Base-by-base conservation (phyloP, 2,113 vertebrate genomes). In the Pachyramphus minor region DNA sequence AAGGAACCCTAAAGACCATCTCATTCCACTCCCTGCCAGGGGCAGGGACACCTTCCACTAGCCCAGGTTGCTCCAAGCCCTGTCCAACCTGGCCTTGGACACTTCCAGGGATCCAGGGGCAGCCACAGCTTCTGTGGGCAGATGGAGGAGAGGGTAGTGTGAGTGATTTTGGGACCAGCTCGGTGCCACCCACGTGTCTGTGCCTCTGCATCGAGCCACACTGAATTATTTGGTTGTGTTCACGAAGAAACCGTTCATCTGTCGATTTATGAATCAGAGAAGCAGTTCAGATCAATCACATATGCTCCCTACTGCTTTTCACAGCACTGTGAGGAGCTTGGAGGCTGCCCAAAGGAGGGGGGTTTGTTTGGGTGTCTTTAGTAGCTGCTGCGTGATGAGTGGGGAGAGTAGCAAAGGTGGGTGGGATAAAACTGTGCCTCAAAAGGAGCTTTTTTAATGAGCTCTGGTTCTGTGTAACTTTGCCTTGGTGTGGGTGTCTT, bases 311-410 rank as follows among this genome's bases (percentile, higher is more conserved):
- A 13, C 53, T 72, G 42, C 35, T 64, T 80, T 39, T 55, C 53
- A 11, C 28, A 49, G 87, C 64, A 49, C 18, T 5, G 44, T 4
- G 14, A 79, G 62, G 58, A 72, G 78, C 37, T 85, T 93, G 87
- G 90, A 95, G 62, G 37, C 47, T 53, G 44, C 50, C 87, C 90
- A 94, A 76, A 75, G 71, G 64, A 55, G 62, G 42, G 41, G 87
- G 33, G 24, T 35, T 7, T 87, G 87, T 47, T 95, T 93, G 78
- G 69, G 81, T 93, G 87, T 89, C 56, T 89, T 30, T 63, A 77
- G 52, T 25, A 39, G 56, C 27, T 92, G 84, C 73, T 81, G 74
- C 27, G 0, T 58, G 60, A 66, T 37, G 24, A 68, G 30, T 41
- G 55, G 27, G 41, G 31, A 73, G 42, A 22, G 21, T 59, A 33